A percentile compares a stretch with the other conserved stretches of the same genome.
Evolutionary conservation across 2,797 vertebrate genomes (phyloP).

Genomic region (Gadopsis marmoratus): DNA sequence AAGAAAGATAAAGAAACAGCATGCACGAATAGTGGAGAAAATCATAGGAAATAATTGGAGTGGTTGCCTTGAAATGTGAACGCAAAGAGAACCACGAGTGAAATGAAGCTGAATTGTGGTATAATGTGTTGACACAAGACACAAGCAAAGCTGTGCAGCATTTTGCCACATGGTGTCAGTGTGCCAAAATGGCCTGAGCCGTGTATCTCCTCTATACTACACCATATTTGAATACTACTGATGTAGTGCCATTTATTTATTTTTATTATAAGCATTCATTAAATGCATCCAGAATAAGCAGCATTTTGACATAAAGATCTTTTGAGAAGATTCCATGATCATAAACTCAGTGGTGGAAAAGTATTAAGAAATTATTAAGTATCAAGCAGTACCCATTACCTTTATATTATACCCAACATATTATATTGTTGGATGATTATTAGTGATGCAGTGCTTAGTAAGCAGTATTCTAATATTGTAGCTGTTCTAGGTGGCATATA

Average conservation of each 20-base stretch:
- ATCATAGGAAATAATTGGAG: background rate
- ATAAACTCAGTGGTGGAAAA: background rate
- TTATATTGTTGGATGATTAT: background rate
- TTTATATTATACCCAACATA: background rate
- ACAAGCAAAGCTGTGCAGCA: background rate
- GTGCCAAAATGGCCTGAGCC: constrained; percentile 10
- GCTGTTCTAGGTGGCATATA: background rate
- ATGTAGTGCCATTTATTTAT: background rate
- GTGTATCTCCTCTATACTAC: background rate
- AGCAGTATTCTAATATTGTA: background rate
- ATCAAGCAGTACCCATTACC: background rate
- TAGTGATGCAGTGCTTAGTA: background rate
- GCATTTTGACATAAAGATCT: background rate
- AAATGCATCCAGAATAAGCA: no score
- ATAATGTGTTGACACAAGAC: background rate
- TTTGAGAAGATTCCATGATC: background rate
- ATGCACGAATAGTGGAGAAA: background rate
- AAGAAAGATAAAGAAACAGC: background rate
- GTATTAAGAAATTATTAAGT: background rate
- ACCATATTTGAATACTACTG: background rate
- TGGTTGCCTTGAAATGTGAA: background rate
- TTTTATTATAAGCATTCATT: background rate
- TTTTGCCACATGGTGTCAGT: constrained; percentile 72
- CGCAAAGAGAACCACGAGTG: background rate
- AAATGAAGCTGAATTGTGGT: background rate